phyloP scores from a whole-genome alignment of 2,888 invertebrate genomes.

The Sialis fuliginosa region DNA sequence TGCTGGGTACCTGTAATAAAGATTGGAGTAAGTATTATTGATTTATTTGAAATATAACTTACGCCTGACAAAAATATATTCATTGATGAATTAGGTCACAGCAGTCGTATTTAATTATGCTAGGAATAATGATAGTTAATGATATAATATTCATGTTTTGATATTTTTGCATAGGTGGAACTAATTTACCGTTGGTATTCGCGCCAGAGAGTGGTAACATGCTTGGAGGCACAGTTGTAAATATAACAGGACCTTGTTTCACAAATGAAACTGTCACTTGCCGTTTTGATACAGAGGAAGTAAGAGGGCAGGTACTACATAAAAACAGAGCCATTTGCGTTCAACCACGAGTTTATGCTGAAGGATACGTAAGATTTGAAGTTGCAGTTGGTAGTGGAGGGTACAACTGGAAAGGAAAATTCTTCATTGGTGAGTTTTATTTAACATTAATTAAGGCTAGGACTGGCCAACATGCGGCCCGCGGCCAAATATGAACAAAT shows the following conservation, averaged over 20 bases:
- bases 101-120: too few relatives aligned
- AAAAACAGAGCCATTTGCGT: slow-evolving; percentile 76
- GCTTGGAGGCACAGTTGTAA: slow-evolving; percentile 92
- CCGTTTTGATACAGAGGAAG: slow-evolving; percentile 66
- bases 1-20: slow-evolving; percentile 84
- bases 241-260: slow-evolving; percentile 93
- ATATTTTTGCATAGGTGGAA: slow-evolving; percentile 41
- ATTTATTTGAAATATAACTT: too few relatives aligned
- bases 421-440: slow-evolving; percentile 61
- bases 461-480: too few relatives aligned
- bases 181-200: slow-evolving; percentile 65
- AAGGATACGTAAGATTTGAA: slow-evolving; percentile 76
- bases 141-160: too few relatives aligned
- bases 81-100: too few relatives aligned
- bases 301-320: slow-evolving; percentile 58
- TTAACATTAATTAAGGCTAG: too few relatives aligned
- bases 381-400: slow-evolving; percentile 68
- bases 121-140: too few relatives aligned
- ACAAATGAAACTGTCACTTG: slow-evolving; percentile 53
- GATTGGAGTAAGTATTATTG: slow-evolving; percentile 46
- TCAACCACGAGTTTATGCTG: slow-evolving; percentile 70
- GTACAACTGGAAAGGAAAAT: slow-evolving; percentile 80
- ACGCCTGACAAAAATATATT: too few relatives aligned
- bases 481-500: too few relatives aligned
- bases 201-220: slow-evolving; percentile 94